Evolutionary conservation across 2,113 vertebrate genomes (phyloP).

Genomic region (Phaetusa simplex): DNA sequence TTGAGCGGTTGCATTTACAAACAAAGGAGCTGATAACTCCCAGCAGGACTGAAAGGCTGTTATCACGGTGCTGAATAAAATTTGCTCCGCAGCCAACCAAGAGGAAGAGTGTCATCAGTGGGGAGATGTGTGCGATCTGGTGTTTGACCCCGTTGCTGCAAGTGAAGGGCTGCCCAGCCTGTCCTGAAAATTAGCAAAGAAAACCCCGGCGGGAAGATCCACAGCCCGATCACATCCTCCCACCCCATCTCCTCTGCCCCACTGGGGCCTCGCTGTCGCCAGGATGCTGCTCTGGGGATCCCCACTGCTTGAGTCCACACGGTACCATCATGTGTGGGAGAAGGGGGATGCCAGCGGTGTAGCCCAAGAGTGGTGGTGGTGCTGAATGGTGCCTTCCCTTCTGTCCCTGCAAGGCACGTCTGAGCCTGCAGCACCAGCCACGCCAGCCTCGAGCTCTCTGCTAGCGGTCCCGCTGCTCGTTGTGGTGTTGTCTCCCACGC

Average conservation of each 20-base stretch:
- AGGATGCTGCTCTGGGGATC: background rate
- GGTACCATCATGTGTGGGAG: fast-evolving
- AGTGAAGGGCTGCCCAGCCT: background rate
- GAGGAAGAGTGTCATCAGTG: background rate
- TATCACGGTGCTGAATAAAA: background rate
- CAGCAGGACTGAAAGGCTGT: background rate
- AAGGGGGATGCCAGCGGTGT: background rate
- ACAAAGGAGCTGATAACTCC: conserved; percentile 41
- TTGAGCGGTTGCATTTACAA: background rate
- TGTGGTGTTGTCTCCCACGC: background rate
- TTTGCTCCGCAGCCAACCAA: background rate
- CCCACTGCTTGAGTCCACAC: background rate
- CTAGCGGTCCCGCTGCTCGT: fast-evolving
- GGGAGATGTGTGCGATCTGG: background rate
- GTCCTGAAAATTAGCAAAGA: background rate
- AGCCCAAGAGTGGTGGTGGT: background rate
- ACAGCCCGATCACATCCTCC: background rate
- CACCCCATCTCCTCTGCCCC: background rate
- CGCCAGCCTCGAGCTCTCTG: background rate
- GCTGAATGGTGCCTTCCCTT: background rate
- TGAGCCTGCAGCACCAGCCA: background rate
- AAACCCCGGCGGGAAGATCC: background rate
- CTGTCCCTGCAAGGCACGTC: background rate
- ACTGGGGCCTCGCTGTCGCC: background rate
- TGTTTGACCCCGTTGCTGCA: background rate